phyloP scores from a whole-genome alignment of 1,140 invertebrate species.

The Phortica variegata region DNA sequence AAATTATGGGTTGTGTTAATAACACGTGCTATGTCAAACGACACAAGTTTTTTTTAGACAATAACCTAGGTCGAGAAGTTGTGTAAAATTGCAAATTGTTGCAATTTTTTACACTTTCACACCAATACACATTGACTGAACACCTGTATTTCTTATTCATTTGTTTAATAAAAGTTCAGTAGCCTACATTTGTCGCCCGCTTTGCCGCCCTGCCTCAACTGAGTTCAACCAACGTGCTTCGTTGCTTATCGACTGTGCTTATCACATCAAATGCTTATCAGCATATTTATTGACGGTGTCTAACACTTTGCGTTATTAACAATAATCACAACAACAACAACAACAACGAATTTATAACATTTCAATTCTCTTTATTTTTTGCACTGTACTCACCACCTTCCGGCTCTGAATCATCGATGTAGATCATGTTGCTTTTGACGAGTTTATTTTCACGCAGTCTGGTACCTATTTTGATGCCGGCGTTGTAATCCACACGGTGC shows the following conservation, averaged over 20 bases:
- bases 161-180: too few species aligned
- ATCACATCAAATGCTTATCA: background rate
- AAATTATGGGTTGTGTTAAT: background rate
- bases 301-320: background rate
- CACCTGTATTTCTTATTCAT: too few species aligned
- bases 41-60: constrained; percentile 1
- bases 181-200: too few species aligned
- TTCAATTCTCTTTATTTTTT: constrained; percentile 4
- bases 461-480: constrained; percentile 41
- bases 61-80: too few species aligned
- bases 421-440: constrained; percentile 66
- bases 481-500: constrained; percentile 8
- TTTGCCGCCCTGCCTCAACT: too few species aligned
- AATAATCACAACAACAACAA: too few species aligned
- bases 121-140: too few species aligned
- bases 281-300: background rate
- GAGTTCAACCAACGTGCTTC: too few species aligned
- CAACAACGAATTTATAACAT: too few species aligned
- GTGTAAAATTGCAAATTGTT: too few species aligned
- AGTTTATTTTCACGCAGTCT: constrained; percentile 35
- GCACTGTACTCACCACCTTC: constrained; percentile 77
- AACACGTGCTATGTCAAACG: too few species aligned
- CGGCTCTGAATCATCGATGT: constrained; percentile 82
- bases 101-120: too few species aligned
- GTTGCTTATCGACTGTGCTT: background rate